Evolutionary conservation across 2,888 invertebrate genomes (phyloP), one percentile per base, ranked within the genome.

Genomic region (Phoenoteleia sp.): DNA sequence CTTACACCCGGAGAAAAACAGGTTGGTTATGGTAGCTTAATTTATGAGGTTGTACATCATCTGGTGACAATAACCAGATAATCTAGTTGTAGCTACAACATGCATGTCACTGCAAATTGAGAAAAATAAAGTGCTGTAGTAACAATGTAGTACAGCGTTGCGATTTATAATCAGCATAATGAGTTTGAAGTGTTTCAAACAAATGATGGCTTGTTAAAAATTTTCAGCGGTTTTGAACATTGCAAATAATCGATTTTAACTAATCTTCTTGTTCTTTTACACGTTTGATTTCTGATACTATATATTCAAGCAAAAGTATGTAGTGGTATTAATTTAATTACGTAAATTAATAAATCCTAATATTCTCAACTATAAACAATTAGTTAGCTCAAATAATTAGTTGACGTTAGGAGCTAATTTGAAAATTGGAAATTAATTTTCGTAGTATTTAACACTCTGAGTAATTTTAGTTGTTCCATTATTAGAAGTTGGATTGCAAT

Each of bases 11-110:
- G 39, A 47, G 54, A 72, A 66, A 58, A 66, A 72, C 67, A 66
- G 56, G 27, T 56, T 45, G 67, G 67, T 49, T 66, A 49, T 66
- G 23, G 49, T 42, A 33, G 75, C 75, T 69, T 75, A 71, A 81
- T 75, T 69, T 75, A 75, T 75, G 69, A 67, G 54, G 39, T 52
- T 58, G 23, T 74, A 54, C 39, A 69, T 69, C 67, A 74, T 69
- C 52, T 45, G 45, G 58, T 67, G 74, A 81, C 75, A 75, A 81
- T 81, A 81, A 75, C 62, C 60, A 69, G 81, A 69, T 81, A 67
- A 81, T 81, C 62, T 75, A n/a, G 74, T 80, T 80, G 58, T 67
- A 27, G 49, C 66, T 17, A 52, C 74, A 67, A 49, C 58, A 52
- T 33, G 33, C 49, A 60, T 52, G 67, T 74, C 74, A 39, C 23